Evolutionary conservation across 1,140 invertebrate genomes (phyloP).

Genomic region (Pogonus chalceus): DNA sequence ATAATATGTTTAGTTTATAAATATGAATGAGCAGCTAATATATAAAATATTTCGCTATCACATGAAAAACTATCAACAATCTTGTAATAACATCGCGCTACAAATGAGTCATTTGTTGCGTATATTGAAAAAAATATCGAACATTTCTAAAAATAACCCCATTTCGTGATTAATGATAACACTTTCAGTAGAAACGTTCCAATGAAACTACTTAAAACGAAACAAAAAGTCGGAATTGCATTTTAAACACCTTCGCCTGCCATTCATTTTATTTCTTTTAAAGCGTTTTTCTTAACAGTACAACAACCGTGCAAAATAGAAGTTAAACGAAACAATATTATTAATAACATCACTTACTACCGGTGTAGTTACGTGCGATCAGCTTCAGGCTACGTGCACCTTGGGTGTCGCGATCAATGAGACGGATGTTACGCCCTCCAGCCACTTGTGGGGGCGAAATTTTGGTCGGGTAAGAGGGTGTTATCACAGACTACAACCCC

Average conservation of each 20-base stretch:
- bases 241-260: background rate
- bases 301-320: background rate
- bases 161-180: background rate
- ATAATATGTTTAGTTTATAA: too few species aligned
- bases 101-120: too few species aligned
- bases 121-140: background rate
- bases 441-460: background rate
- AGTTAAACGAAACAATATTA: background rate
- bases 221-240: background rate
- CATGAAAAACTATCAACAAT: too few species aligned
- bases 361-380: background rate
- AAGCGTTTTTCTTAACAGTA: background rate
- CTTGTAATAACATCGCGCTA: too few species aligned
- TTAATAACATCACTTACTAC: background rate
- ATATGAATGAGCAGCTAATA: too few species aligned
- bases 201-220: background rate
- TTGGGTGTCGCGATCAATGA: slow-evolving; percentile 4
- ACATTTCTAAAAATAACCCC: background rate
- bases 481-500: background rate
- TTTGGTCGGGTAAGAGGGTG: background rate
- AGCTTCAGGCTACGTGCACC: background rate
- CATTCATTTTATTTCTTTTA: background rate
- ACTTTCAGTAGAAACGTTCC: background rate
- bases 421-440: background rate
- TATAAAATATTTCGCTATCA: too few species aligned